Evolutionary conservation across 2,888 invertebrate species (phyloP), one percentile per base, ranked within the genome.

Genomic region (Mayetiola destructor): DNA sequence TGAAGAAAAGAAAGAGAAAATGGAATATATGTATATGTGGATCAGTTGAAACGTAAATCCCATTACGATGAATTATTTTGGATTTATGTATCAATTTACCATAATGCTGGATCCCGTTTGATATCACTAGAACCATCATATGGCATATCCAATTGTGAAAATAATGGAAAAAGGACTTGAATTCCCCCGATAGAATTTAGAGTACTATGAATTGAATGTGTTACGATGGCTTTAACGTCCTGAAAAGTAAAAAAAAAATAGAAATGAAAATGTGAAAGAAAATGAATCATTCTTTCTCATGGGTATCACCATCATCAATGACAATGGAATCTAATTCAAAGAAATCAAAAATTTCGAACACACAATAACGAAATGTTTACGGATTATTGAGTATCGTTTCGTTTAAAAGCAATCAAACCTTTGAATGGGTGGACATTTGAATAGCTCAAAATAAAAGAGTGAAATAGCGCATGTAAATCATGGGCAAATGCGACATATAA

Each of bases 201-300:
- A 35, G 97, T 96, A 75, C 93, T 93, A 79, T 97, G 95, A 76
- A 99, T 96, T 69, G 96, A 96, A 77, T 96, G 93, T 60, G 99
- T 99, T 69, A 96, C 89, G 67, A 99, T 94, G 65, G 99, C 96
- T 79, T 96, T 96, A 66, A 99, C 97, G 72, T 96, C 96, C 93
- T 95, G 76, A 32, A 77, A 76, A 64, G 59, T 59, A 62, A 62
- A 63, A 18, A 57, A 30, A 54, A 56, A 57, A 48, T 37, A 9
- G n/a, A 37, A 57, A 37, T 14, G 57, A 37, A 37, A 4, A 23
- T 40, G 27, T 23, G 52, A 58, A 60, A 57, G 64, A 21, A 39
- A 21, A 52, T 27, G 56, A 56, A 48, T 27, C 27, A 27, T 27
- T 48, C 40, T n/a, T 14, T 27, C 27, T 27, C n/a, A 23, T 48